Evolutionary conservation across 2,113 vertebrate genomes (phyloP).

Genomic region (Vicugna pacos): DNA sequence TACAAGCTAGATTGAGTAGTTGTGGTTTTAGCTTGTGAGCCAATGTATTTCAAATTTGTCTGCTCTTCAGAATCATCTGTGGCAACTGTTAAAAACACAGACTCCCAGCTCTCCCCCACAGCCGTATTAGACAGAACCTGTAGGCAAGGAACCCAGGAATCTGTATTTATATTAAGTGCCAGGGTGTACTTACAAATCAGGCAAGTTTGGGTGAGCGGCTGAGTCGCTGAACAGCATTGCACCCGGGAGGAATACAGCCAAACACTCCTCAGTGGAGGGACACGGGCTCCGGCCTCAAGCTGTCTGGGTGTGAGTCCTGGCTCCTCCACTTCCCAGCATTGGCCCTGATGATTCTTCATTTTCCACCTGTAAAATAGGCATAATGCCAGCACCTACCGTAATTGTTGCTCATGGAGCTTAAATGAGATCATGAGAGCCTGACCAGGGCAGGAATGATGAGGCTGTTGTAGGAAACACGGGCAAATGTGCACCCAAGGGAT

Average conservation of each 20-base stretch:
- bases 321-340: not conserved
- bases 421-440: not conserved
- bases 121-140: not conserved
- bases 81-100: not conserved
- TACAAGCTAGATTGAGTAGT: not conserved
- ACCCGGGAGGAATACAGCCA: not conserved
- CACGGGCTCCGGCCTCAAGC: too few relatives aligned
- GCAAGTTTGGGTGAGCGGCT: not conserved
- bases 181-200: not conserved
- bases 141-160: not conserved
- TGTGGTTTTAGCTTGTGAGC: not conserved
- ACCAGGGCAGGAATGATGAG: not conserved
- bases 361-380: not conserved
- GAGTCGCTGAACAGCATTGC: not conserved
- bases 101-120: not conserved
- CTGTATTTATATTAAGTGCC: not conserved
- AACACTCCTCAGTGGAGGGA: accelerated
- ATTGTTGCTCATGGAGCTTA: not conserved
- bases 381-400: not conserved
- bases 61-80: not conserved
- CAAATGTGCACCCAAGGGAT: not conserved
- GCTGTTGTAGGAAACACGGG: not conserved
- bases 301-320: not conserved
- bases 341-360: not conserved
- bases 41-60: not conserved